phyloP scores from a whole-genome alignment of 2,888 invertebrate genomes.

The Nephrocerus scutellatus region DNA sequence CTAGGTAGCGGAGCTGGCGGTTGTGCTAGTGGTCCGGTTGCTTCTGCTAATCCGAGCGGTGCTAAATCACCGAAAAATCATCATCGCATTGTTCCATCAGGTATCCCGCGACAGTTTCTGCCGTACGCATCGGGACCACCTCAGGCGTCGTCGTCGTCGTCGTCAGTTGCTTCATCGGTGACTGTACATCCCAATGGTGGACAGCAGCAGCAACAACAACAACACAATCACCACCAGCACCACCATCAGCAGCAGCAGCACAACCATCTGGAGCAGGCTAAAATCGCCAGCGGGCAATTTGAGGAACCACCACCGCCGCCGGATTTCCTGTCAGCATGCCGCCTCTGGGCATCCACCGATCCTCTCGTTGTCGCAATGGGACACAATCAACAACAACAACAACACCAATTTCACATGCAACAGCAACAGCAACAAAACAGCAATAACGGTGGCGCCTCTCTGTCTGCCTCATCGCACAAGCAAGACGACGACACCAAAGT shows the following conservation, averaged over 20 bases:
- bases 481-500: constrained; percentile 9
- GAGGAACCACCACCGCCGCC: constrained; percentile 51
- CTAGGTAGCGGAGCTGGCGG: constrained; percentile 24
- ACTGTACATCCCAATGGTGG: constrained; percentile 41
- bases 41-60: not conserved
- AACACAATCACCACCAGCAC: constrained; percentile 24
- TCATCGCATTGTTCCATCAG: constrained; percentile 18
- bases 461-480: too few relatives aligned
- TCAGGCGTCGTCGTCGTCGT: constrained; percentile 8
- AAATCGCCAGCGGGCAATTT: constrained; percentile 26
- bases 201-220: constrained; percentile 34
- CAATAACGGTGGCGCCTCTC: too few relatives aligned
- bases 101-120: constrained; percentile 16
- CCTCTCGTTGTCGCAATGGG: constrained; percentile 15
- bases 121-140: constrained; percentile 7
- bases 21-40: constrained; percentile 28
- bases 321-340: constrained; percentile 57
- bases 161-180: constrained; percentile 15
- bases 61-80: constrained; percentile 13
- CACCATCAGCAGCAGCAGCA: constrained; percentile 42
- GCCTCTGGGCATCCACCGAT: constrained; percentile 36
- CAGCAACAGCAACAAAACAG: constrained; percentile 3
- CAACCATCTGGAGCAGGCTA: constrained; percentile 20
- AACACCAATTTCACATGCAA: constrained; percentile 10
- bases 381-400: constrained; percentile 15